Evolutionary conservation across 2,888 invertebrate species (phyloP), one percentile per base, ranked within the genome.

Genomic region (Limnephilus lunatus): DNA sequence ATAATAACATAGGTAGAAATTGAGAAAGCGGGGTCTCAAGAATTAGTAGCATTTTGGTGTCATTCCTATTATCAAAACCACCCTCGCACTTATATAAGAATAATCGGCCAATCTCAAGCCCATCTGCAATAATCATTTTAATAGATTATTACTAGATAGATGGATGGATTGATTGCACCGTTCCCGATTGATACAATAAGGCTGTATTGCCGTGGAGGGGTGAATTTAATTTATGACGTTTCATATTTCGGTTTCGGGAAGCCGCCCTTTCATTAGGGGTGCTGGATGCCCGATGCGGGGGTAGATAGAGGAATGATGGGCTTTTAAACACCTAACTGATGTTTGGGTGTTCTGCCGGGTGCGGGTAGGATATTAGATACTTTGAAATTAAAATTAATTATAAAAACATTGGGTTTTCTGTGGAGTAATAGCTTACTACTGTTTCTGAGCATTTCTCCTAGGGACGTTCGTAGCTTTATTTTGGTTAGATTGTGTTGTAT

Each of bases 141-240:
- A 90, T 90, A 90, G 90, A 90, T 90, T 90, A 90, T 85, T 53
- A 90, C 39, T 19, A 53, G 35, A 90, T 85, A 19, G 90, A 90
- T 90, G 85, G 90, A 90, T 90, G 68, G 90, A 31, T 85, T 85
- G 68, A 68, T 68, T 68, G 68, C 68, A 25, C 9, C 68, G n/a
- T 31, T 85, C 53, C 68, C 90, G 90, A 90, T 90, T 90, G 90
- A 89, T 89, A 89, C 88, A 86, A 86, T 48, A 86, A 86, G 44
- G 39, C 30, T 86, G 25, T 83, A 35, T 48, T 48, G 83, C 15
- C 83, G 35, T 39, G 35, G 35, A 83, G 93, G 93, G 93, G 92
- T 92, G 93, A 93, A 83, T 93, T 92, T 92, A 93, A 93, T 93
- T 93, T 93, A 93, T 93, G 92, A 90, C 89, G 85, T 89, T 93